Evolutionary conservation across 2,797 vertebrate genomes (phyloP).

Genomic region (Urophycis tenuis): DNA sequence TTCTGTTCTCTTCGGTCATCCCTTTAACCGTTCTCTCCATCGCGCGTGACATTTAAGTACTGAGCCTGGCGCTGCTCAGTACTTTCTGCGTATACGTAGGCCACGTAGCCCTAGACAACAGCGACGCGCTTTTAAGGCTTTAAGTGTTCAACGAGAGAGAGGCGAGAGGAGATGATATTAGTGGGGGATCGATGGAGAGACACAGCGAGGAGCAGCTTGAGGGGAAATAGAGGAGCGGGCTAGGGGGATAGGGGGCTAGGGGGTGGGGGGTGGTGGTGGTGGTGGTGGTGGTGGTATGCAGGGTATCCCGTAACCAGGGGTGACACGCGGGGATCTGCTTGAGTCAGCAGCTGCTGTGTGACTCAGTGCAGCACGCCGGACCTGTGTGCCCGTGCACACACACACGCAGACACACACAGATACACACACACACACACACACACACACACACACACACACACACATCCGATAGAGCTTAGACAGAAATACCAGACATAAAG

Average conservation of each 20-base stretch:
- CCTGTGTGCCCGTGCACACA: slow-evolving; percentile 19
- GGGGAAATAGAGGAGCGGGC: slow-evolving; percentile 29
- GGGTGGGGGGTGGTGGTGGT: too few relatives aligned
- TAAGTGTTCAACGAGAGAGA: not conserved
- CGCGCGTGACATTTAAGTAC: too few relatives aligned
- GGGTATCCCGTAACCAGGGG: slow-evolving; percentile 41
- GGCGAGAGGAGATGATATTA: not conserved
- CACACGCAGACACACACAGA: not conserved
- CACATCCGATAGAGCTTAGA: slow-evolving; percentile 3
- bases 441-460: not conserved
- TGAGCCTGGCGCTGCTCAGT: too few relatives aligned
- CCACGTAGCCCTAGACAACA: too few relatives aligned
- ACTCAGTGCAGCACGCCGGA: slow-evolving; percentile 50
- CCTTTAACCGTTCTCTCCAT: too few relatives aligned
- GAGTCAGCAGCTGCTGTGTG: slow-evolving; percentile 59
- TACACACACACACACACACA: not conserved
- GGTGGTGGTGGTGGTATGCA: not conserved
- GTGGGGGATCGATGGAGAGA: not conserved
- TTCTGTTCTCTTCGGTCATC: too few relatives aligned
- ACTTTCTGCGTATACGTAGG: not conserved
- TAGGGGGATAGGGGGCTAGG: slow-evolving; percentile 9
- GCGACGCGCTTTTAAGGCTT: too few relatives aligned
- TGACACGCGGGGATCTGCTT: slow-evolving; percentile 47
- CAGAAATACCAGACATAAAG: slow-evolving; percentile 4
- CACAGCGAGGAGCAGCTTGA: slow-evolving; percentile 25